Evolutionary conservation across 2,797 vertebrate genomes (phyloP).

Genomic region (Anguilla marmorata): DNA sequence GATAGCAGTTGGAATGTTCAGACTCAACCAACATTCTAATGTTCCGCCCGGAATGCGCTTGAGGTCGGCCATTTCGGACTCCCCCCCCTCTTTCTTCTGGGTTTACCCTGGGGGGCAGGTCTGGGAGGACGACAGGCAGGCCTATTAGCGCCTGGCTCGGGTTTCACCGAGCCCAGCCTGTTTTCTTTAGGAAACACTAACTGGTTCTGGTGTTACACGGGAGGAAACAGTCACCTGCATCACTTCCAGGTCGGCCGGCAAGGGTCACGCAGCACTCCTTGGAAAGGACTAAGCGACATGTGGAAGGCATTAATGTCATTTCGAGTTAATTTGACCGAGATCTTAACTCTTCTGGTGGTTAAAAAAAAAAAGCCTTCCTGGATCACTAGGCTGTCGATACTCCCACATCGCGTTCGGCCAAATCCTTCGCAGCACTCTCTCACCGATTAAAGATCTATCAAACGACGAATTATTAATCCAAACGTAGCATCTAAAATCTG

Average conservation of each 20-base stretch:
- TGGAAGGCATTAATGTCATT: conserved; percentile 53
- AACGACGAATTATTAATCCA: neutral
- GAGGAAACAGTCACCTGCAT: conserved; percentile 66
- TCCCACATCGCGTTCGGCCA: neutral
- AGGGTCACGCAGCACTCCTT: conserved; percentile 51
- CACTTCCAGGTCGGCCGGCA: conserved; percentile 61
- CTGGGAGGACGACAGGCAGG: conserved; percentile 44
- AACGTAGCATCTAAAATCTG: neutral
- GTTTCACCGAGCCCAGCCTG: conserved; percentile 63
- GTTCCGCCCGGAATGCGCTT: neutral
- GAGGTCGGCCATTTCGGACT: neutral
- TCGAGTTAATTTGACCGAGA: too few species aligned
- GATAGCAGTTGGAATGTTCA: neutral
- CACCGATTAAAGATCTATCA: neutral
- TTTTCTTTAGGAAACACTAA: conserved; percentile 75
- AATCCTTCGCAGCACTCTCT: neutral
- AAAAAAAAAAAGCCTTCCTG: too few species aligned
- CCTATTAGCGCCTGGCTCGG: conserved; percentile 64
- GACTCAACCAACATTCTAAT: neutral
- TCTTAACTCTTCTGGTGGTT: neutral
- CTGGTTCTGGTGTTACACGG: conserved; percentile 55
- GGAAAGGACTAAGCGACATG: conserved; percentile 41
- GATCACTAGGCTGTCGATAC: neutral
- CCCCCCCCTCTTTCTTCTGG: neutral
- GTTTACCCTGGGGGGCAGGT: conserved; percentile 33